Base-by-base conservation (phyloP, 1,140 invertebrate species). In the Ceratosolen fusciceps region DNA sequence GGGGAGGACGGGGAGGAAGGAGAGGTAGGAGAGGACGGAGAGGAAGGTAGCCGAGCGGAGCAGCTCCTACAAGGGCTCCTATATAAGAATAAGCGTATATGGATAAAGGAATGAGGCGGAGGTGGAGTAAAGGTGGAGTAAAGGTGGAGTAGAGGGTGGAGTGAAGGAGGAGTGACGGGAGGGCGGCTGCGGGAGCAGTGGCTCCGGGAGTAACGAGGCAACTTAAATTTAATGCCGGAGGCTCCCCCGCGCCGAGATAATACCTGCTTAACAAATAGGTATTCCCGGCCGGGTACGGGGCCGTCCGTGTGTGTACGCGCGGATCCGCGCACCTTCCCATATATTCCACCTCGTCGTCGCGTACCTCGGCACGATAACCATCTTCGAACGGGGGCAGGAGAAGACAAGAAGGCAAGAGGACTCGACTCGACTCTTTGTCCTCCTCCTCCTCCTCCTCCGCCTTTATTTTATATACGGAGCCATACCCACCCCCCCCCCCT, bases 341-440 rank as follows among this genome's bases (percentile, higher is more conserved):
- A 80, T 75, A 80, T 80, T 80, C 79, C 73, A 34, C 47, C 29
- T 58, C 79, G 79, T 74, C 62, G 73, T 80, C 79, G 79, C 65
- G 62, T 47, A 65, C 29, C 60, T n/a, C 16, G 54, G 21, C n/a
- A n/a, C 79, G 79, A 80, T 80, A 71, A n/a, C 49, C 10, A 80
- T 80, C 77, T 74, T 56, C 10, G 77, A 65, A 19, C 43, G 58
- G 21, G 47, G 19, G 39, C 14, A 16, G 9, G n/a, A 21, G 49
- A 4, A 16, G n/a, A n/a, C n/a, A n/a, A n/a, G n/a, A n/a, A n/a
- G n/a, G n/a, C n/a, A n/a, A n/a, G 52, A n/a, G 56, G 58, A 3
- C 73, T 56, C 37, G 39, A 4, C n/a, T n/a, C n/a, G 39, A 4
- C 39, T 60, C 43, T 47, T 34, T 75, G 74, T 26, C 60, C 74